These are phyloP conservation scores for Heliconius charithonia DNA, from an alignment of 2,888 invertebrate genomes.

Conservation along the genomic window DNA sequence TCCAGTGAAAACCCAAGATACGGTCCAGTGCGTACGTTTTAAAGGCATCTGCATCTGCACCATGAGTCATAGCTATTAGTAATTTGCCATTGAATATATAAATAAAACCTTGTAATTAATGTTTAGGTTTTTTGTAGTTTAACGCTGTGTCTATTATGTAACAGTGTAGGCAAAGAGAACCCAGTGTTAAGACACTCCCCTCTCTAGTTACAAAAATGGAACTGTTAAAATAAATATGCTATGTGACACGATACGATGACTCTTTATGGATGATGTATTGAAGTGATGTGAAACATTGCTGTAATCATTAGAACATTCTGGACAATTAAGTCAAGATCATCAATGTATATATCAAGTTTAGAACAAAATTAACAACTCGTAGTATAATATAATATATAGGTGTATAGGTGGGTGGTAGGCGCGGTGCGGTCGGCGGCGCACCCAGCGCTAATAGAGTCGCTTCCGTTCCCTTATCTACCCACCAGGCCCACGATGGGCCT, in stretches of 20 bases:
- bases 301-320: background rate
- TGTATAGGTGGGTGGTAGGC: background rate
- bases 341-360: background rate
- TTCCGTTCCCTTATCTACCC: constrained; percentile 23
- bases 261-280: no score
- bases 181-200: no score
- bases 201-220: no score
- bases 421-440: constrained; percentile 1
- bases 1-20: constrained; percentile 4
- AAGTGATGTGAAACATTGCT: background rate
- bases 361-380: background rate
- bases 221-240: no score
- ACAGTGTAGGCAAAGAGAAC: no score
- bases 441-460: constrained; percentile 35
- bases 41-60: background rate
- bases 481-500: background rate
- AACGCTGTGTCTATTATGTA: no score
- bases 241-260: no score
- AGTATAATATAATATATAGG: background rate
- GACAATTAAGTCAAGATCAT: background rate
- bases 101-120: background rate
- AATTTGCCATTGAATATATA: background rate
- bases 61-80: background rate
- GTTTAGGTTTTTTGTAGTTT: background rate
- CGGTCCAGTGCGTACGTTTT: background rate